Evolutionary conservation across 2,888 invertebrate species (phyloP), one percentile per base, ranked within the genome.

Genomic region (Globia sparganii): DNA sequence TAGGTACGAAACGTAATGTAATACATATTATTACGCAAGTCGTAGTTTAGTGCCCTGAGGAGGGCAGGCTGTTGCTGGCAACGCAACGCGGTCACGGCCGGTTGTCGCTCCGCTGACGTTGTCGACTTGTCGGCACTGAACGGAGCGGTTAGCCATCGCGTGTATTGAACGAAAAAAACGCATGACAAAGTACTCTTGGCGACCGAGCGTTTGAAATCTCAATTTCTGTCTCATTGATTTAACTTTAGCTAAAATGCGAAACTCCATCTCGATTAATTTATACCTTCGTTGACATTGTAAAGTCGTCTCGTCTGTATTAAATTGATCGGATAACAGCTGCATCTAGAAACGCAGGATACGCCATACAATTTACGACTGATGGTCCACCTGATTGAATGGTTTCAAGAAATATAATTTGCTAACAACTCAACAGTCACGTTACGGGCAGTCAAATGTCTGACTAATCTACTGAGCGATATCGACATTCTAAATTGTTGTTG

Each of bases 11-110:
- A 79, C 77, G 83, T 83, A 86, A 81, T 78, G 81, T 85, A 78
- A 85, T 87, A 86, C 76, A 87, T 86, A 76, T 87, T 84, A 89
- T 90, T 91, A 91, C 91, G 90, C 89, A 91, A 92, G 85, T 76
- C 79, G 84, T 90, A 90, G 90, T 89, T 88, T 88, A 91, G 87
- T 87, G 89, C 84, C 85, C 88, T 86, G 88, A 84, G 88, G 87
- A 88, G 88, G 88, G 81, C 90, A 86, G 81, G 80, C 83, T 87
- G 88, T 85, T 85, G 90, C 88, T 89, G 91, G 89, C 90, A 89
- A 88, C 87, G 86, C 90, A 95, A 93, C 88, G 93, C 95, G 96
- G 95, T 95, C 96, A 96, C 86, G 96, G 94, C 90, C 94, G 94
- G 93, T 93, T 93, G 92, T 92, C 92, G 94, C 92, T 86, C 94